Evolutionary conservation across 2,113 vertebrate species (phyloP).

Genomic region (Nymphicus hollandicus): DNA sequence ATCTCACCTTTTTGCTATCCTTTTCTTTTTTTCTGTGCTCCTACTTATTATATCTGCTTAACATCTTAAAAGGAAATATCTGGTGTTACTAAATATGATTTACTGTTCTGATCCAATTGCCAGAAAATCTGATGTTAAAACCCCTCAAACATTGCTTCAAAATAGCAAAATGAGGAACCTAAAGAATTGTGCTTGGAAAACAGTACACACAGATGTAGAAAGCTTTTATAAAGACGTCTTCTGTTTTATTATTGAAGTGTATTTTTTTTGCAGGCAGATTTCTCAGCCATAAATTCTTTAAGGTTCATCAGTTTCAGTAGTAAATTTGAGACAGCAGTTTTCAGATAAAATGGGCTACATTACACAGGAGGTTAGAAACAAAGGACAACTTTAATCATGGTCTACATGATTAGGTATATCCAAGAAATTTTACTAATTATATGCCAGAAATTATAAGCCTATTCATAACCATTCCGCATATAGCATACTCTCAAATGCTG

Average conservation of each 20-base stretch:
- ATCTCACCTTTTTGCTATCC: neutral
- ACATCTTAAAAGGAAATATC: neutral
- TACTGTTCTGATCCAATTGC: neutral
- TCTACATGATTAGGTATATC: neutral
- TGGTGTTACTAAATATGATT: neutral
- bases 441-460: neutral
- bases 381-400: neutral
- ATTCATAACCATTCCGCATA: neutral
- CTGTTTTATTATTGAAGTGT: neutral
- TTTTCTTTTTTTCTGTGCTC: neutral
- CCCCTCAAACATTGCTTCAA: neutral
- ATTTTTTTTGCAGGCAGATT: neutral
- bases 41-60: neutral
- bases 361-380: conserved; percentile 7
- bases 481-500: neutral
- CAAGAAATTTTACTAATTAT: neutral
- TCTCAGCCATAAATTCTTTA: neutral
- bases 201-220: neutral
- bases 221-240: neutral
- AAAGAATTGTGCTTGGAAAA: neutral
- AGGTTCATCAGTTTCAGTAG: conserved; percentile 21
- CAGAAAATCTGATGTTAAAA: neutral
- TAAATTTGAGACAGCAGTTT: neutral
- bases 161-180: neutral
- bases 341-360: conserved; percentile 4